Percentiles rank a stretch among this genome's conserved stretches.
phyloP scores from a whole-genome alignment of 1,140 invertebrate genomes.

The Phthorimaea operculella region DNA sequence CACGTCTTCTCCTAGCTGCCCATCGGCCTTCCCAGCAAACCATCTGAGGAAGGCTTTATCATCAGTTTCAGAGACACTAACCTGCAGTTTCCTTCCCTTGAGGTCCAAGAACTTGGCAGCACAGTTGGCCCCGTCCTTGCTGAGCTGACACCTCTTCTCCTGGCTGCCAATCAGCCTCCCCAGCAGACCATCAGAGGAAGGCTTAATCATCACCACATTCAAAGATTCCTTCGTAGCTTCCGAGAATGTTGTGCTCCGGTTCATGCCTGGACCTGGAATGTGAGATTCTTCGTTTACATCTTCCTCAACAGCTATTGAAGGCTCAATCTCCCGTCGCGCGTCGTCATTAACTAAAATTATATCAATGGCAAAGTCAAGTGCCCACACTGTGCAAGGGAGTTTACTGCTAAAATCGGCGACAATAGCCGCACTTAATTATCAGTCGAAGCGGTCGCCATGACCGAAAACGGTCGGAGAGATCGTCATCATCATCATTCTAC shows the following conservation, averaged over 20 bases:
- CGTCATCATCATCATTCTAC: too few species aligned
- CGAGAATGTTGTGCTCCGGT: slow-evolving; percentile 28
- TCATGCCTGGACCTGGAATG: slow-evolving; percentile 42
- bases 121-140: slow-evolving; percentile 20
- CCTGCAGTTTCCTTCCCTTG: slow-evolving; percentile 27
- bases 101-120: slow-evolving; percentile 29
- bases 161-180: slow-evolving; percentile 11
- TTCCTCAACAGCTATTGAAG: too few species aligned
- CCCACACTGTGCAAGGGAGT: too few species aligned
- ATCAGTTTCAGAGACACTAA: slow-evolving; percentile 17
- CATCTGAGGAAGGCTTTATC: slow-evolving; percentile 17
- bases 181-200: slow-evolving; percentile 13
- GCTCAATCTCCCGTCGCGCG: too few species aligned
- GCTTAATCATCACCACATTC: slow-evolving; percentile 22
- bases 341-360: too few species aligned
- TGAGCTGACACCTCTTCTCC: slow-evolving; percentile 29
- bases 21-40: slow-evolving; percentile 10
- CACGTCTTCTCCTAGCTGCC: slow-evolving; percentile 26
- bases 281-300: too few species aligned
- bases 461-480: too few species aligned
- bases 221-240: slow-evolving; percentile 25
- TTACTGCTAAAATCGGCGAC: too few species aligned
- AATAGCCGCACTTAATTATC: too few species aligned
- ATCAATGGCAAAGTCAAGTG: too few species aligned
- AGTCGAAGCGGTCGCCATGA: too few species aligned